Percentiles rank a stretch among this genome's conserved stretches.
Conservation (phyloP, 1,140 invertebrate genomes). For the Drosophila tropicalis region DNA sequence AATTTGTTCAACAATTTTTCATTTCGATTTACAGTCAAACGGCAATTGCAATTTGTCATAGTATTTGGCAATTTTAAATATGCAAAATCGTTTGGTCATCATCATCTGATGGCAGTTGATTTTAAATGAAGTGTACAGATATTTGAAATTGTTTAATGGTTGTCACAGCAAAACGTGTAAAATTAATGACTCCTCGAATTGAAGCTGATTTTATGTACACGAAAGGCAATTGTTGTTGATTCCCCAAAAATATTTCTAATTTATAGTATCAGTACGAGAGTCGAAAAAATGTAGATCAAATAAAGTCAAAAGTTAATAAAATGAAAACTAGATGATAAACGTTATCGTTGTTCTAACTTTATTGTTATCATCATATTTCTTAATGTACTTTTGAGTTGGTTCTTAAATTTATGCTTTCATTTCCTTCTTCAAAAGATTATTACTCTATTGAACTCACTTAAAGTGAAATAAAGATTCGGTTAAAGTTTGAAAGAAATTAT, state of each 20-base stretch:
- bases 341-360: no score
- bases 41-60: slow-evolving; percentile 19
- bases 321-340: no score
- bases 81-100: slow-evolving; percentile 36
- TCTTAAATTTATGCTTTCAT: no score
- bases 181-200: background rate
- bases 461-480: background rate
- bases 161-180: background rate
- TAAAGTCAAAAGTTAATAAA: no score
- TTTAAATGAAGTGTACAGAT: background rate
- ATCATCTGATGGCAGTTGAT: slow-evolving; percentile 2
- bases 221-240: no score
- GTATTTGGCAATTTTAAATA: slow-evolving; percentile 37
- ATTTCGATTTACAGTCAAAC: slow-evolving; percentile 21
- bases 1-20: slow-evolving; percentile 37
- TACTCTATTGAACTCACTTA: no score
- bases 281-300: no score
- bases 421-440: no score
- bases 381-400: no score
- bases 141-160: slow-evolving; percentile 22
- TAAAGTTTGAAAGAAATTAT: background rate
- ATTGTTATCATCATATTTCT: no score
- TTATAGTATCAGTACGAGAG: no score
- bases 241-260: no score
- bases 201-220: background rate